Evolutionary conservation across 1,140 invertebrate genomes (phyloP), one percentile per base, ranked within the genome.

Genomic region (Antheraea mylitta): DNA sequence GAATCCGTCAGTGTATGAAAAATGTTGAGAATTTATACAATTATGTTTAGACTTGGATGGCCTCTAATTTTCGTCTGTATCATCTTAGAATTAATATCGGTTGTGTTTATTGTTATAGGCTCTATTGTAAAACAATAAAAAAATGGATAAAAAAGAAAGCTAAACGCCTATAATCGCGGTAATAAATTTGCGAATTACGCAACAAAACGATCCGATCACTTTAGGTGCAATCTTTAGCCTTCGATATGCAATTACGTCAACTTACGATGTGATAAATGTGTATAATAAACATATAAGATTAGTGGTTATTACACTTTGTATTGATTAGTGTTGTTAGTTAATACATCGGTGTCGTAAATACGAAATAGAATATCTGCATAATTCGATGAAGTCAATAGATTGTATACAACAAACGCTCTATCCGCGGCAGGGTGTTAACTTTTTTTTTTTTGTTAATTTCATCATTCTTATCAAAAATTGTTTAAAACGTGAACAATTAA

Each of bases 161-260:
- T 16, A 13, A 11, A 42, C 38, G 38, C 38, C n/a, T 8, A 42
- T 42, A 53, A 53, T 53, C 45, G 11, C 16, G 0, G 45, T 6
- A 2, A 53, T 53, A 53, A 13, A 53, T 53, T 53, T 53, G 45
- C 45, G 45, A 53, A 53, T 53, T 53, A 53, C 45, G 16, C 45
- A 53, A 53, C 45, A 53, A 16, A 53, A 13, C 45, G 45, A 53
- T 10, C 10, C 45, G 45, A 53, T 53, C 11, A 6, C 45, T 53
- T 53, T 53, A 53, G 45, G 11, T 53, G 45, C 45, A 16, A 53
- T 53, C 11, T 53, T 53, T 53, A n/a, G 45, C 45, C 45, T 53
- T 53, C 45, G 13, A 53, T 53, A 53, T n/a, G 16, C 45, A 53
- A 53, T 53, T 53, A 53, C 45, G 45, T 53, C 45, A 53, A 53